phyloP scores from a whole-genome alignment of 2,888 invertebrate genomes.

The Tetragnatha montana region DNA sequence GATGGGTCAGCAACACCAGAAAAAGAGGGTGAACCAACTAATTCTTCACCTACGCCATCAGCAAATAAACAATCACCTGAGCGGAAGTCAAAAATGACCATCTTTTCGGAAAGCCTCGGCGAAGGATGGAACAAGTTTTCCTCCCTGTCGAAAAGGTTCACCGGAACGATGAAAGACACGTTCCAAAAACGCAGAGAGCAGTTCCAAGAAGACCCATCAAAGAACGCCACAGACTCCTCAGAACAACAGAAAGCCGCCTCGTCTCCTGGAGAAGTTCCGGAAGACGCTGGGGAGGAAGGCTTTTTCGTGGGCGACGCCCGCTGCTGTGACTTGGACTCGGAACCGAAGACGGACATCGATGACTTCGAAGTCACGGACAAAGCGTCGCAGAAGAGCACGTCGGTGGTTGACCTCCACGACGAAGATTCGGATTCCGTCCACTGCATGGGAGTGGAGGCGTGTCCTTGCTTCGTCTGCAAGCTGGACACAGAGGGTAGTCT shows the following conservation, averaged over 20 bases:
- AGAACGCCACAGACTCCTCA: not conserved
- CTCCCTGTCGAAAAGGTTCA: slow-evolving; percentile 19
- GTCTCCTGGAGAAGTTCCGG: not conserved
- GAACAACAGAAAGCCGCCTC: not conserved
- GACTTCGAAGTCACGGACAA: not conserved
- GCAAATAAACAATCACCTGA: not conserved
- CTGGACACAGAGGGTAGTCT: not conserved
- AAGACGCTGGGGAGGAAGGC: not conserved
- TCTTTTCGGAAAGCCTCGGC: slow-evolving; percentile 35
- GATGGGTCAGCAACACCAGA: not conserved
- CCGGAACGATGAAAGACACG: slow-evolving; percentile 39
- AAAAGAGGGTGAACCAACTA: not conserved
- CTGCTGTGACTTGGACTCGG: not conserved
- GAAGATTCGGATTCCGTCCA: slow-evolving; percentile 24
- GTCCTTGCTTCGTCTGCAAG: slow-evolving; percentile 50
- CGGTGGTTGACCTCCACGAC: not conserved
- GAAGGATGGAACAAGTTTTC: slow-evolving; percentile 46
- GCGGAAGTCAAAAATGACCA: slow-evolving; percentile 20
- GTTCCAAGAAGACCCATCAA: slow-evolving; percentile 3
- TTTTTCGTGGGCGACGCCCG: slow-evolving; percentile 44
- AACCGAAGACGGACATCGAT: not conserved
- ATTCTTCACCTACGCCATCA: not conserved
- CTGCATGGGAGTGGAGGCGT: slow-evolving; percentile 16
- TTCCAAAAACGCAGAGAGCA: slow-evolving; percentile 54
- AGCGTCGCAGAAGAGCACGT: not conserved